phyloP scores from a whole-genome alignment of 2,113 vertebrate genomes.

The Corydoras sp. region DNA sequence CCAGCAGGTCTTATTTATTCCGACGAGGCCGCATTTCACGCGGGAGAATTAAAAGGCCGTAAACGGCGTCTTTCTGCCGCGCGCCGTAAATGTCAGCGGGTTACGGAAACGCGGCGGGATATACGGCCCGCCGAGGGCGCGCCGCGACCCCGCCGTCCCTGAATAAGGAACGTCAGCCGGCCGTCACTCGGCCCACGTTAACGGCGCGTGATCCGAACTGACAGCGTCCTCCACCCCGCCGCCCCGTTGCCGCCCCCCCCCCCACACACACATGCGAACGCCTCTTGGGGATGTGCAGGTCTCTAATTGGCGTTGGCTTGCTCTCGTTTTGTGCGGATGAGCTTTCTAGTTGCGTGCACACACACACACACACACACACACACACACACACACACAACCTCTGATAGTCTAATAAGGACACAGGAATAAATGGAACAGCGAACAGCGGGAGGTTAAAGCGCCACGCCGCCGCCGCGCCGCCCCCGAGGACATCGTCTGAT shows the following conservation, averaged over 20 bases:
- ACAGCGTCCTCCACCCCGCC: constrained; percentile 21
- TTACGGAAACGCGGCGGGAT: constrained; percentile 20
- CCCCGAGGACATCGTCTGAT: too few species aligned
- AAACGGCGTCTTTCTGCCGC: constrained; percentile 23
- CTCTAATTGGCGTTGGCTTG: constrained; percentile 40
- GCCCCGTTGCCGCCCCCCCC: too few species aligned
- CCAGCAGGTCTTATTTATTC: constrained; percentile 22
- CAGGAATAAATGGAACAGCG: too few species aligned
- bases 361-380: too few species aligned
- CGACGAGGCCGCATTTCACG: constrained; percentile 22
- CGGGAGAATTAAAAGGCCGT: constrained; percentile 35
- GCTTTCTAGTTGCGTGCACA: too few species aligned
- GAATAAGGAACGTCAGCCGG: constrained; percentile 39
- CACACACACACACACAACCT: too few species aligned
- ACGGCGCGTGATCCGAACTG: constrained; percentile 38
- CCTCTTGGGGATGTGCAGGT: constrained; percentile 18
- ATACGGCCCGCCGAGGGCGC: constrained; percentile 21
- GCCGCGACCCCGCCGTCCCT: constrained; percentile 28
- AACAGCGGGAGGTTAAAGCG: too few species aligned
- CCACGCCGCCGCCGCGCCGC: too few species aligned
- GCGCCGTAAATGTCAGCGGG: constrained; percentile 34
- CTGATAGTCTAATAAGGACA: too few species aligned
- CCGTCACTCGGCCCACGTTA: constrained; percentile 44
- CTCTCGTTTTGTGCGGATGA: constrained; percentile 9
- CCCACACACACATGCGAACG: constrained; percentile 28